Base-by-base conservation (phyloP, 2,113 vertebrate genomes). In the Alethe diademata region DNA sequence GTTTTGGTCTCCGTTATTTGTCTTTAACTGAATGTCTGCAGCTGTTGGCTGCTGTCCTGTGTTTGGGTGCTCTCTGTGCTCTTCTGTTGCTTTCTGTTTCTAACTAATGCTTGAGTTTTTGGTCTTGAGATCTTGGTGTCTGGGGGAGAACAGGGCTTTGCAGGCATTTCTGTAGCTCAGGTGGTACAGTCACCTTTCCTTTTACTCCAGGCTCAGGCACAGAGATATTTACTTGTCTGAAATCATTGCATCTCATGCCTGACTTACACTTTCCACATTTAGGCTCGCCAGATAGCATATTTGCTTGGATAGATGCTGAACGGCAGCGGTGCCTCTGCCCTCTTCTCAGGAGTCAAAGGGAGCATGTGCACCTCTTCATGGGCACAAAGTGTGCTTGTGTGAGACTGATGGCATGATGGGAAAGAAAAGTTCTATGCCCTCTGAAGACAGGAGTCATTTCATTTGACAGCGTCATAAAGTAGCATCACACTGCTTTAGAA, bases 231-330 rank as follows among this genome's bases (percentile, higher is more conserved):
- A 19, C 28, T 53, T 74, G 26, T 53, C 76, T 75, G 74, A 69
- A 76, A n/a, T 81, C 14, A 2, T 19, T 53, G 20, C 36, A 26
- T 73, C 26, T 87, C 19, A 1, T 51, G 29, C 45, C 8, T n/a
- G 47, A 20, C 36, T 72, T 91, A 78, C 26, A 51, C 16, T 60
- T 86, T 51, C 84, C 56, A 31, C 2, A 0, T 57, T 80, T 75
- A 1, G 61, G 38, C 28, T 82, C 0, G 2, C 42, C 81, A n/a
- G 80, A 11, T 24, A 54, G 20, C 2, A 1, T n/a, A 4, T 88
- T 57, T 73, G 9, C 33, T 40, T 2, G 4, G 51, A 10, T 56
- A 33, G 36, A 31, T 57, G 50, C 71, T 76, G 75, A 53, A 26
- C 43, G 47, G 40, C 66, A 72, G 57, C 62, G 48, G 24, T 79